These are phyloP conservation scores for Melinaea menophilus DNA, from an alignment of 2,888 invertebrate species.

Conservation along the genomic window DNA sequence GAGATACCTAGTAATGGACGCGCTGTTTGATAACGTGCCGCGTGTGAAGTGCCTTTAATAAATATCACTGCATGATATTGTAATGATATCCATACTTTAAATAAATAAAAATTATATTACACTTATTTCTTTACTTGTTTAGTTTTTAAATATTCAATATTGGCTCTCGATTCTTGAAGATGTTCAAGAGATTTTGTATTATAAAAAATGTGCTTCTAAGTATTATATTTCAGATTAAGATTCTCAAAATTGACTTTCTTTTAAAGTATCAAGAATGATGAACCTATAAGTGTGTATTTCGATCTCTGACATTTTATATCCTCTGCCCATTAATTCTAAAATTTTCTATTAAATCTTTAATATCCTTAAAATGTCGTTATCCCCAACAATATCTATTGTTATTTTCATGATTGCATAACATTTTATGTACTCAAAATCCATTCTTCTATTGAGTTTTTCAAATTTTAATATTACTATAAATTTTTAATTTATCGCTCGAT, in stretches of 20 bases:
- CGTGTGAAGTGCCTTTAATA: conserved; percentile 27
- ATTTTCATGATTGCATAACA: conserved; percentile 48
- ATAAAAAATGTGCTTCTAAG: no score
- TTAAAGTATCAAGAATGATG: background rate
- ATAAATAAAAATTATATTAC: background rate
- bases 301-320: no score
- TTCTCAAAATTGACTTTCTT: background rate
- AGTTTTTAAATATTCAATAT: background rate
- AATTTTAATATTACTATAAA: conserved; percentile 70
- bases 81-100: conserved; percentile 15
- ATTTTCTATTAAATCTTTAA: no score
- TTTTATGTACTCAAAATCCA: conserved; percentile 47
- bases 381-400: background rate
- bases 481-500: conserved; percentile 64
- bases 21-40: conserved; percentile 45
- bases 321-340: no score
- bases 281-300: no score
- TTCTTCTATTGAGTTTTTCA: conserved; percentile 65
- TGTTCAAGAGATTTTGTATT: background rate
- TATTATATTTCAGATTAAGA: no score
- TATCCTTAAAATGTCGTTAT: background rate
- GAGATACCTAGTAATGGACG: conserved; percentile 38
- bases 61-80: conserved; percentile 17
- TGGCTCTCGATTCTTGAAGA: background rate
- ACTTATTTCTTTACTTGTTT: background rate